phyloP scores from a whole-genome alignment of 2,113 vertebrate genomes.

The Harpagus bidentatus region DNA sequence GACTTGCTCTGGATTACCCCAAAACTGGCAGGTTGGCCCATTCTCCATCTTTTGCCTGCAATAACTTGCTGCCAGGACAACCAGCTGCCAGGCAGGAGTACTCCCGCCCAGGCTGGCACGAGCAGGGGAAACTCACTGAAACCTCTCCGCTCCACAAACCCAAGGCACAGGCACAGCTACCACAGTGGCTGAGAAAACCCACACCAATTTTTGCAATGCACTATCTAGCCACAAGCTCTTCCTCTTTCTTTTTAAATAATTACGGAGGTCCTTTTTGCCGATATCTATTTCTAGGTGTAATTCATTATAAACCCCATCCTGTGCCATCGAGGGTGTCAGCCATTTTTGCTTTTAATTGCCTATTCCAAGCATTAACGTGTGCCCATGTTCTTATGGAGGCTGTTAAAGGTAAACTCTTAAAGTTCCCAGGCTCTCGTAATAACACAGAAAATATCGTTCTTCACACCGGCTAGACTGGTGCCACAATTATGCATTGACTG shows the following conservation, averaged over 20 bases:
- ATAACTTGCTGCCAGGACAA: neutral
- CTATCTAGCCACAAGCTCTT: neutral
- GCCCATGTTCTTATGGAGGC: neutral
- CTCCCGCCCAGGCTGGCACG: neutral
- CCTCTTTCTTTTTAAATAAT: neutral
- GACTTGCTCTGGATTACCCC: neutral
- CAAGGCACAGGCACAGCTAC: neutral
- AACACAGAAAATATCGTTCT: neutral
- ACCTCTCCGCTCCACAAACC: neutral
- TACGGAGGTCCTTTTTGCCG: neutral
- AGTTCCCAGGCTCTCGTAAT: neutral
- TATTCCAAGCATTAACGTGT: neutral
- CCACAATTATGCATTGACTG: conserved; percentile 26
- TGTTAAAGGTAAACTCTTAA: conserved; percentile 34
- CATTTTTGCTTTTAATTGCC: neutral
- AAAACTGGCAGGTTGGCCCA: neutral
- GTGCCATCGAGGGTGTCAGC: neutral
- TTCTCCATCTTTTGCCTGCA: neutral
- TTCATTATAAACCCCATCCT: neutral
- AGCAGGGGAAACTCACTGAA: neutral
- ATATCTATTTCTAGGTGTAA: neutral
- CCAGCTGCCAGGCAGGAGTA: neutral
- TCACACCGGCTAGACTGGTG: neutral
- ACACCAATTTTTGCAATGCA: neutral
- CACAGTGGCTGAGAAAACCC: neutral